These are phyloP conservation scores for Meghimatium bilineatum DNA, from an alignment of 2,888 invertebrate species.

Conservation along the genomic window DNA sequence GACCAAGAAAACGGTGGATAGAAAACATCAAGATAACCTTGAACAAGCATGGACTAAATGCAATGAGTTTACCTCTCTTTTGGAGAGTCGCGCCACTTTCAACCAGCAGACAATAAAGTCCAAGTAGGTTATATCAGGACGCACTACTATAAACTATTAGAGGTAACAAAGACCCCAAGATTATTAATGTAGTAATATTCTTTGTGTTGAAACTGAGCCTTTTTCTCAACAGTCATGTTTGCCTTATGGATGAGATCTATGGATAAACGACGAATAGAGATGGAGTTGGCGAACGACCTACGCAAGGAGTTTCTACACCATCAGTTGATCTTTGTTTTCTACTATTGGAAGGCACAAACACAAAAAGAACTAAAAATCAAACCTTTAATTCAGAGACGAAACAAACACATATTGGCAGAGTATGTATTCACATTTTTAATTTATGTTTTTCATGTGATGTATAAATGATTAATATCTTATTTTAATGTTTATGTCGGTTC, in stretches of 20 bases:
- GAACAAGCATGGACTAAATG: no score
- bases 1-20: no score
- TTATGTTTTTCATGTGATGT: not conserved
- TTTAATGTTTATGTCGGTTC: no score
- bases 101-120: no score
- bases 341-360: slow-evolving; percentile 58
- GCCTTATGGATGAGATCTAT: slow-evolving; percentile 58
- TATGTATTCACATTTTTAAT: slow-evolving; percentile 16
- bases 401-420: slow-evolving; percentile 22
- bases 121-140: no score
- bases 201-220: not conserved
- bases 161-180: no score
- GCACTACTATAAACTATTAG: no score
- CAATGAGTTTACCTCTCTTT: no score
- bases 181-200: no score
- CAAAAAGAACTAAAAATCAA: slow-evolving; percentile 59
- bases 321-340: slow-evolving; percentile 56
- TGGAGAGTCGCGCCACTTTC: no score
- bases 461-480: not conserved
- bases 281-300: slow-evolving; percentile 58
- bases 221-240: slow-evolving; percentile 59
- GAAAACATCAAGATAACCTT: no score
- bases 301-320: slow-evolving; percentile 58
- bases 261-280: slow-evolving; percentile 55
- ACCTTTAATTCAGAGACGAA: slow-evolving; percentile 59